Evolutionary conservation across 2,113 vertebrate species (phyloP).

Genomic region (Pipa parva): DNA sequence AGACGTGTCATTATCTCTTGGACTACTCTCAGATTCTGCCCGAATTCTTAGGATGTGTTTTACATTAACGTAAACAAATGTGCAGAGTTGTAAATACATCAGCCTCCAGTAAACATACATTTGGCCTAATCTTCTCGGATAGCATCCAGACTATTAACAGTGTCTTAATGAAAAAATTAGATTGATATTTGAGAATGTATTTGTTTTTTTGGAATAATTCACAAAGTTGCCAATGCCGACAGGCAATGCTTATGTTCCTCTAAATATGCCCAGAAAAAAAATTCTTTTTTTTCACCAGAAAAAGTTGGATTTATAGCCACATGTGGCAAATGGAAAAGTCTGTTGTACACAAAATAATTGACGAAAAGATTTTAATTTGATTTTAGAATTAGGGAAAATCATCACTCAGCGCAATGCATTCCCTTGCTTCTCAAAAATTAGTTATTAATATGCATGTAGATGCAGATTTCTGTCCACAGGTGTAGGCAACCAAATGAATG

Average conservation of each 20-base stretch:
- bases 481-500: conserved; percentile 20
- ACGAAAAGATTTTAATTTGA: not conserved
- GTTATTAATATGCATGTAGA: conserved; percentile 36
- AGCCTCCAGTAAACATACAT: too few relatives aligned
- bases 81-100: too few relatives aligned
- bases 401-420: conserved; percentile 4
- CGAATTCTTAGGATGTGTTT: too few relatives aligned
- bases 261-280: not conserved
- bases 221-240: not conserved
- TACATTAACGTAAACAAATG: too few relatives aligned
- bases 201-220: not conserved
- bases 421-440: conserved; percentile 7
- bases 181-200: not conserved
- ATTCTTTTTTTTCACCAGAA: not conserved
- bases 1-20: too few relatives aligned
- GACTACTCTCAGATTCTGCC: too few relatives aligned
- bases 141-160: too few relatives aligned
- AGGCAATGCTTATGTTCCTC: not conserved
- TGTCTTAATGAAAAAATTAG: too few relatives aligned
- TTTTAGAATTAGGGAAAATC: conserved; percentile 9
- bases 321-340: not conserved
- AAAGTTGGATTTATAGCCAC: not conserved
- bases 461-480: conserved; percentile 37
- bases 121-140: too few relatives aligned
- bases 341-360: not conserved